phyloP scores from a whole-genome alignment of 2,113 vertebrate genomes.

The Solenodon paradoxus region DNA sequence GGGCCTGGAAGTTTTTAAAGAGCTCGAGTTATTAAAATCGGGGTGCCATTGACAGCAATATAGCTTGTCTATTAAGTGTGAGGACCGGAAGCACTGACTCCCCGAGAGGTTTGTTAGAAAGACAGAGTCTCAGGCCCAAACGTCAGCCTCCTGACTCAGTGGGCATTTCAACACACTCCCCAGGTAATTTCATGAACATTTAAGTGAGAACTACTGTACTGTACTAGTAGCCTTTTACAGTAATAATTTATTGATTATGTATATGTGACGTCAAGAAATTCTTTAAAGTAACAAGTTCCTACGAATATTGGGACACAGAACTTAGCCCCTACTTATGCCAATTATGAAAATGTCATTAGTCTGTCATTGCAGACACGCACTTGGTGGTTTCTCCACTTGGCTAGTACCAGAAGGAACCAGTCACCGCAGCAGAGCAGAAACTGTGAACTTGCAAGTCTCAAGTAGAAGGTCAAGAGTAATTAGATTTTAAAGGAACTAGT shows the following conservation, averaged over 20 bases:
- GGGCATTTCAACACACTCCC: not conserved
- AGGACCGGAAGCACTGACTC: not conserved
- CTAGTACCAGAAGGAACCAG: not conserved
- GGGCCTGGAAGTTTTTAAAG: not conserved
- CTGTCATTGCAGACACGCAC: not conserved
- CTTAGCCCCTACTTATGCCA: not conserved
- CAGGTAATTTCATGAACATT: not conserved
- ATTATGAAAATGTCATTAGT: not conserved
- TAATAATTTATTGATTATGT: not conserved
- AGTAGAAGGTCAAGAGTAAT: not conserved
- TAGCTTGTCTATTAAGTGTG: not conserved
- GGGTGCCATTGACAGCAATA: not conserved
- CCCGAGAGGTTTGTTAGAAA: not conserved
- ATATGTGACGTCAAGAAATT: not conserved
- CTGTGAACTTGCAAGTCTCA: not conserved
- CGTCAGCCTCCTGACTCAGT: not conserved
- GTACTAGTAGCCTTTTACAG: not conserved
- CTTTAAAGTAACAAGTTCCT: not conserved
- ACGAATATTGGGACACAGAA: not conserved
- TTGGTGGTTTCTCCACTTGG: not conserved
- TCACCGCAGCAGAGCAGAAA: not conserved
- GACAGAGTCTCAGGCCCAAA: not conserved
- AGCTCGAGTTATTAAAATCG: not conserved
- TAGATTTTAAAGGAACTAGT: not conserved
- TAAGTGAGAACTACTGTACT: not conserved